Conservation (phyloP, 2,888 invertebrate species). For the Eilema sororculum region DNA sequence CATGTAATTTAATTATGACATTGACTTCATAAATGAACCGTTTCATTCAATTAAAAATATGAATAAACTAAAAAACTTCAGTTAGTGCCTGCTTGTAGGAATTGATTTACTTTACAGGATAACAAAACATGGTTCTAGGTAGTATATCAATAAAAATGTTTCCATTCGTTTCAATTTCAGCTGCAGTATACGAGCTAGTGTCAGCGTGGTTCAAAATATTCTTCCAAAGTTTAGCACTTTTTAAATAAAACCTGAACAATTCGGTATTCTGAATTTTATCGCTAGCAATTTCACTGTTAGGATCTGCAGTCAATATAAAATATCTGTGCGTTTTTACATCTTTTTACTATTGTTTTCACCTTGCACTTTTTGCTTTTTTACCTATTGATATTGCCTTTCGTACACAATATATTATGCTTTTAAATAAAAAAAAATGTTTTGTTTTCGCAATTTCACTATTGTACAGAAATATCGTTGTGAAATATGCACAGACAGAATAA, state of each 20-base stretch:
- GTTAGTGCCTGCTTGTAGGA: neutral
- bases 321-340: neutral
- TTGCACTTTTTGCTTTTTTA: neutral
- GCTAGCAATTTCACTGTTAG: neutral
- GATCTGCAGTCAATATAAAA: neutral
- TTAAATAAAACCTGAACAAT: neutral
- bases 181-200: neutral
- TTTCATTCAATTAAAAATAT: no score
- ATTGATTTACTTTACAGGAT: neutral
- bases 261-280: neutral
- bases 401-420: neutral
- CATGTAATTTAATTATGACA: no score
- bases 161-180: neutral
- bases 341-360: neutral
- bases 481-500: no score
- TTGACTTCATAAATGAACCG: no score
- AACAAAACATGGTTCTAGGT: neutral
- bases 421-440: neutral
- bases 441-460: neutral
- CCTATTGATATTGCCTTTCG: neutral
- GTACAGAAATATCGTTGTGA: no score
- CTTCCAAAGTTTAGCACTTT: neutral
- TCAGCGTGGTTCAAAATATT: neutral
- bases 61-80: neutral
- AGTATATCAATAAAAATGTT: neutral